Evolutionary conservation across 2,888 invertebrate genomes (phyloP), one percentile per base, ranked within the genome.

Genomic region (Parasteatoda lunata): DNA sequence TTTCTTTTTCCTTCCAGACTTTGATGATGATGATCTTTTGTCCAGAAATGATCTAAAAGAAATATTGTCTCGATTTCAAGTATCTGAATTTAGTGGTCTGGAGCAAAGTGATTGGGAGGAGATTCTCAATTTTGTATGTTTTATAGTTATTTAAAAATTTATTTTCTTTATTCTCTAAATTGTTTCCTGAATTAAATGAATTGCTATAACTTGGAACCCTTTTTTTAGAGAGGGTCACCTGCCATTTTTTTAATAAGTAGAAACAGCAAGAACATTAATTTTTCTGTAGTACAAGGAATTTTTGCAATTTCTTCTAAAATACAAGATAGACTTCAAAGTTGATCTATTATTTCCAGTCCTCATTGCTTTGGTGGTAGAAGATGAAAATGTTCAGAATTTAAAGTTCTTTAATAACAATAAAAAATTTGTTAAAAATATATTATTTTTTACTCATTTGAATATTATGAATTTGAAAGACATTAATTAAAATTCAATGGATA

Each of bases 21-120:
- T 97, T 93, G 97, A 97, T 93, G 96, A 97, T 0, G 97, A 97
- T 92, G 97, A 97, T 91, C 96, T 97, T 96, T 94, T 98, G 77
- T 97, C 97, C 8, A 94, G 95, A 13, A 94, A 95, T 82, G 97
- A 97, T 91, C 93, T 97, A 68, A 94, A 95, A 68, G 95, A 96
- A 92, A 95, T 97, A 0, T 95, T 97, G 49, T 95, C 96, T 90
- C 93, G 96, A 84, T 93, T 97, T 54, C 96, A 96, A 72, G 95
- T 96, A 0, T 93, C 94, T 0, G 94, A 94, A 73, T 94, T 95
- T 89, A 92, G 96, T 3, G 94, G 93, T 45, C 95, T 96, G 90
- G 93, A 93, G 0, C 96, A 96, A 91, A 95, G 76, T 70, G 82
- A 82, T 30, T 70, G 76, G 70, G 70, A 76, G 48, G 76, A 82